Conservation (phyloP, 1,140 invertebrate species). For the Drosophila subobscura region DNA sequence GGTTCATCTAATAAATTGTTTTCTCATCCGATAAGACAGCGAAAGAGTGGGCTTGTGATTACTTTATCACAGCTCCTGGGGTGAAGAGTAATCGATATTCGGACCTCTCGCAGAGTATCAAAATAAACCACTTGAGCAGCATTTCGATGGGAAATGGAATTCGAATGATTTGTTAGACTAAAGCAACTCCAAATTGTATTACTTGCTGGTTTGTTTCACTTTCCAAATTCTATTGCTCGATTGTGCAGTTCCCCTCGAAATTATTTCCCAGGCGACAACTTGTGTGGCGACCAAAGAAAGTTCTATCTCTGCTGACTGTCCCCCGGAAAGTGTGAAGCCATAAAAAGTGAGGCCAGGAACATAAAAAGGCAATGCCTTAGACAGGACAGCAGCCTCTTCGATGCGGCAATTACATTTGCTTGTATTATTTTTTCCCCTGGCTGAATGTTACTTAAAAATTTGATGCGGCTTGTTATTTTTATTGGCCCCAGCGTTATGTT, state of each 20-base stretch:
- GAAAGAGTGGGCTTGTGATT: too few relatives aligned
- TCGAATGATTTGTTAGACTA: not conserved
- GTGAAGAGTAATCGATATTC: too few relatives aligned
- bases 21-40: too few relatives aligned
- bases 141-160: not conserved
- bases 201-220: not conserved
- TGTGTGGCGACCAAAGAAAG: conserved; percentile 14
- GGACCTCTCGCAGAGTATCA: too few relatives aligned
- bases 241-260: not conserved
- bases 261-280: conserved; percentile 60
- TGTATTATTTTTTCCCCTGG: conserved; percentile 20
- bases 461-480: conserved; percentile 69
- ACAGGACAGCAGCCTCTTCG: not conserved
- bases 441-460: conserved; percentile 58
- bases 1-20: too few relatives aligned
- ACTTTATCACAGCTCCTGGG: too few relatives aligned
- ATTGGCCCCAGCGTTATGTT: conserved; percentile 49
- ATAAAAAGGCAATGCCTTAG: conserved; percentile 27
- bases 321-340: conserved; percentile 16
- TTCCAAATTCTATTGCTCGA: not conserved
- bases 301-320: not conserved
- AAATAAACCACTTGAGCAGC: too few relatives aligned
- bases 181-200: not conserved
- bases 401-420: conserved; percentile 48
- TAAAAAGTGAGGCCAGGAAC: conserved; percentile 11